Conservation (phyloP, 2,888 invertebrate genomes). For the Elgonia sp. region DNA sequence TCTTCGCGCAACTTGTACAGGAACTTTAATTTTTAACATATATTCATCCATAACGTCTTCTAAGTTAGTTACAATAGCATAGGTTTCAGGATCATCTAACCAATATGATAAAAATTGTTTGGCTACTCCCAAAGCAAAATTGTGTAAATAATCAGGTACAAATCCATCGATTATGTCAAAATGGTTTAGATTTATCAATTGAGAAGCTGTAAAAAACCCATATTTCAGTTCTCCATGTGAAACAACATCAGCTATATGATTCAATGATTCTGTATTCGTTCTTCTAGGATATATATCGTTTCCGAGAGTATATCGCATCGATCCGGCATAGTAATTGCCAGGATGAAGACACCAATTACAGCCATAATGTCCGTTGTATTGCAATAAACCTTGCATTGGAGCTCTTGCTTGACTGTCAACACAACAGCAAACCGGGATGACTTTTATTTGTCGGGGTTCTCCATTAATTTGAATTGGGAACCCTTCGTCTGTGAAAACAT, state of each 20-base stretch:
- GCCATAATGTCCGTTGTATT: conserved; percentile 1
- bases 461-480: neutral
- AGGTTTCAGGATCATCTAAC: conserved; percentile 10
- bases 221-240: neutral
- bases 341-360: conserved; percentile 23
- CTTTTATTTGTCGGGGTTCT: neutral
- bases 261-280: neutral
- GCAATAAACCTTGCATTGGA: conserved; percentile 1
- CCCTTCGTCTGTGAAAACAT: neutral
- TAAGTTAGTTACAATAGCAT: neutral
- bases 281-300: neutral
- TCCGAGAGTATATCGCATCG: neutral
- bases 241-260: neutral
- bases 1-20: neutral
- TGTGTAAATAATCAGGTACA: conserved; percentile 23
- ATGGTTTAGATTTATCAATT: conserved; percentile 49
- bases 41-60: neutral
- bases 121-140: conserved; percentile 57
- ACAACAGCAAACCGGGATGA: conserved; percentile 10
- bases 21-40: neutral
- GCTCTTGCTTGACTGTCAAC: conserved; percentile 5
- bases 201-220: conserved; percentile 58
- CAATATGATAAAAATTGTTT: conserved; percentile 58
- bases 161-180: conserved; percentile 70
- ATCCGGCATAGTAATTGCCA: neutral